A percentile compares a stretch with the other conserved stretches of the same genome.
phyloP scores from a whole-genome alignment of 1,140 invertebrate genomes.

The Batillaria attramentaria region DNA sequence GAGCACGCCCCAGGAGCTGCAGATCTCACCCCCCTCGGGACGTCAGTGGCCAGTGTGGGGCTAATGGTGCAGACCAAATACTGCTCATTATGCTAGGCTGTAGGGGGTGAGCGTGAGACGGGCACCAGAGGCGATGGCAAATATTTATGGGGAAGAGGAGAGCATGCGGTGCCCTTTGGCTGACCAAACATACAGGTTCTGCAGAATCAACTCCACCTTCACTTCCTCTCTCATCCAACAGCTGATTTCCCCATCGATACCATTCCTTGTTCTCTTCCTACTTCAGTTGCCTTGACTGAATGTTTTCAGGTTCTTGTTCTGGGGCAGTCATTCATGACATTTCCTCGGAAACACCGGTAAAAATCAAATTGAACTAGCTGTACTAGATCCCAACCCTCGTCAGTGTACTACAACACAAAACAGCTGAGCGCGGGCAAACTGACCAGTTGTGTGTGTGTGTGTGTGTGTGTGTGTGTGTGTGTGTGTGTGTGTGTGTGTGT shows the following conservation, averaged over 20 bases:
- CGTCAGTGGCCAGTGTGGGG: no score
- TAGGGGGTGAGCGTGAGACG: neutral
- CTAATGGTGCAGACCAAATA: conserved; percentile 12
- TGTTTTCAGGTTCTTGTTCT: neutral
- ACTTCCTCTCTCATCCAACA: neutral
- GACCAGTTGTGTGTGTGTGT: conserved; percentile 3
- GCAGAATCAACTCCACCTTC: neutral
- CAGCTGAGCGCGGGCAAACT: no score
- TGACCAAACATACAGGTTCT: no score
- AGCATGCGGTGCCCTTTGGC: neutral
- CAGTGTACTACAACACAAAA: no score
- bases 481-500: neutral
- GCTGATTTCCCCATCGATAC: neutral
- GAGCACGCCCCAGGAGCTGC: no score
- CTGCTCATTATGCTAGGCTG: conserved; percentile 4
- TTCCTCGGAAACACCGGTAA: neutral
- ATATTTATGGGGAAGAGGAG: neutral
- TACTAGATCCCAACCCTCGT: no score
- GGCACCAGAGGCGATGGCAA: neutral
- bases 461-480: conserved; percentile 17
- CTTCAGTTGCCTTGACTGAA: neutral
- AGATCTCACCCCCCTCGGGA: no score
- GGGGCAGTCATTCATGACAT: neutral
- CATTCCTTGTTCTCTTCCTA: neutral
- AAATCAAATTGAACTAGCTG: no score